These are phyloP conservation scores for Ictidomys tridecemlineatus DNA, from an alignment of 2,113 vertebrate genomes.

Conservation along the genomic window DNA sequence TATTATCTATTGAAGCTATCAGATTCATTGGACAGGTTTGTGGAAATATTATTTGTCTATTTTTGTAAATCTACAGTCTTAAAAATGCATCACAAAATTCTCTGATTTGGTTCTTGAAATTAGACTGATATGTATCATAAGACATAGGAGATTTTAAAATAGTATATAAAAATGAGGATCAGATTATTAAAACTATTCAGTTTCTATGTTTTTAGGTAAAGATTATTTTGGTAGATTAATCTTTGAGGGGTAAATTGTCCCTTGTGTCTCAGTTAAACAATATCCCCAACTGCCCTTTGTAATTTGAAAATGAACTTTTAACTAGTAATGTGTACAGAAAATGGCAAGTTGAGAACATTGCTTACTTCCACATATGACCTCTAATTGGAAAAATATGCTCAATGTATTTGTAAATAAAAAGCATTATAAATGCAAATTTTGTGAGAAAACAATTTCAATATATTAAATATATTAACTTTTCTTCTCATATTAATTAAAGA, in stretches of 20 bases:
- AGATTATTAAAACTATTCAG: conserved; percentile 60
- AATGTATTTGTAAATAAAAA: conserved; percentile 22
- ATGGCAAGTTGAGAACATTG: background rate
- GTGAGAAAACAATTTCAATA: background rate
- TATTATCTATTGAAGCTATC: conserved; percentile 61
- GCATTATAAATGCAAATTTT: background rate
- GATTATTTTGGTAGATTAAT: conserved; percentile 50
- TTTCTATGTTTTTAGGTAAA: conserved; percentile 60
- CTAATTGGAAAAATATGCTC: conserved; percentile 23
- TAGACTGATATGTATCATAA: conserved; percentile 84
- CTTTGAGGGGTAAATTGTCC: background rate
- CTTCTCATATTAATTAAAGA: background rate
- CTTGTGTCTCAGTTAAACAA: conserved; percentile 18
- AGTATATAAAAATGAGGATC: conserved; percentile 57
- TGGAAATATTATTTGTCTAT: conserved; percentile 75
- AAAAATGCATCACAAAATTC: conserved; percentile 63
- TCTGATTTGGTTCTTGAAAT: conserved; percentile 71
- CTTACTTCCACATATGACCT: background rate
- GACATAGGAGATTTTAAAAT: conserved; percentile 76
- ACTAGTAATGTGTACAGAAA: conserved; percentile 32
- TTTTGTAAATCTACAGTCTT: conserved; percentile 74
- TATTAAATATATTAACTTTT: background rate
- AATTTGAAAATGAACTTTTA: conserved; percentile 43
- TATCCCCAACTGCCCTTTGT: background rate
- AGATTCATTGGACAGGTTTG: conserved; percentile 77